Conservation (phyloP, 2,113 vertebrate species). For the Phasianus colchicus region DNA sequence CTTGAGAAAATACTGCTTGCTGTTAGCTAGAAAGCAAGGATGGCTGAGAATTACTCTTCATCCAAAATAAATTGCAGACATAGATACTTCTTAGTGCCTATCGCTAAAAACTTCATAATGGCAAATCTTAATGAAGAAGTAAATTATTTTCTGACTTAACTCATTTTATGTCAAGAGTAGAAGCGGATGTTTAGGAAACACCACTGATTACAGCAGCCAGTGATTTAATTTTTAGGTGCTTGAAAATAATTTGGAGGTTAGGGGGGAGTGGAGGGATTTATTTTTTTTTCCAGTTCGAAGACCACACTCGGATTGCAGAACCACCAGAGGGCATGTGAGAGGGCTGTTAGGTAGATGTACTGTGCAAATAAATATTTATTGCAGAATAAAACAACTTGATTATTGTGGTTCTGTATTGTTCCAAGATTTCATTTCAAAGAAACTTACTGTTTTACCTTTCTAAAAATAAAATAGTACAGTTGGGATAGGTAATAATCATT, state of each 20-base stretch:
- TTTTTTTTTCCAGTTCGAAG: neutral
- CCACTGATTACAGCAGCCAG: neutral
- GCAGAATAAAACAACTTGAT: constrained; percentile 25
- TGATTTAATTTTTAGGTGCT: neutral
- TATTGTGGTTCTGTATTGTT: neutral
- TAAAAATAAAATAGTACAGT: neutral
- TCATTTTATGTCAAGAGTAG: neutral
- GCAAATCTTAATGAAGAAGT: neutral
- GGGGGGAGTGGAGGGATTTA: neutral
- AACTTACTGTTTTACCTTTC: neutral
- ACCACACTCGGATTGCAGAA: neutral
- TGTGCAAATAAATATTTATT: constrained; percentile 29
- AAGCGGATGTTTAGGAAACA: neutral
- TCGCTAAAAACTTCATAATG: neutral
- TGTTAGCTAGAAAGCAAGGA: neutral
- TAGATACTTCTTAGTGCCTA: neutral
- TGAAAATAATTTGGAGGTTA: neutral
- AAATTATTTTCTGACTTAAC: neutral
- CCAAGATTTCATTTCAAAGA: neutral
- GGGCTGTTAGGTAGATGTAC: neutral
- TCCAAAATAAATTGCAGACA: neutral
- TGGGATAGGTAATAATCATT: neutral
- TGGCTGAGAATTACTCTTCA: neutral
- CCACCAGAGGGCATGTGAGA: constrained; percentile 79
- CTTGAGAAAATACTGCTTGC: neutral